phyloP scores from a whole-genome alignment of 1,140 invertebrate species.

The Papilio helenus region DNA sequence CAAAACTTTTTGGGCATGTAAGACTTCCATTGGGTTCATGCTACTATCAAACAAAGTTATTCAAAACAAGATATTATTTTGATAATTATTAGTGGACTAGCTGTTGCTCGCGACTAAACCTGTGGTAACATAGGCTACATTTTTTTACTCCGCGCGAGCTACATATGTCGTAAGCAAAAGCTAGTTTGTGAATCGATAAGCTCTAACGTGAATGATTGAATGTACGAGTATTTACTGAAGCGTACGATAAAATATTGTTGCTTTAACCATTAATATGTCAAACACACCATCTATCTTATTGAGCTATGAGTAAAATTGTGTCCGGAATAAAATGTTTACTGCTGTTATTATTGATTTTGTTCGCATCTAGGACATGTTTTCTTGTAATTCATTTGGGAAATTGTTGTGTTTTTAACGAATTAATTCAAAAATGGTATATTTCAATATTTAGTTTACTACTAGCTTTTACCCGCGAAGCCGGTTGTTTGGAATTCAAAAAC shows the following conservation, averaged over 20 bases:
- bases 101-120: too few species aligned
- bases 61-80: too few species aligned
- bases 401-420: not conserved
- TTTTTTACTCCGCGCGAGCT: too few species aligned
- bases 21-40: not conserved
- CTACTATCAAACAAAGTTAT: not conserved
- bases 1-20: not conserved
- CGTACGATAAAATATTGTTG: not conserved
- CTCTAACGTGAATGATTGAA: conserved; percentile 1
- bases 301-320: not conserved
- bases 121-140: too few species aligned
- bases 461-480: too few species aligned
- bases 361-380: not conserved
- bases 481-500: too few species aligned
- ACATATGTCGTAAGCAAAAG: too few species aligned
- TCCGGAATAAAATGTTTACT: not conserved
- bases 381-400: too few species aligned
- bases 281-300: not conserved
- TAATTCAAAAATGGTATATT: not conserved
- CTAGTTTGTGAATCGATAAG: not conserved
- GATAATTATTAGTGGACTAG: too few species aligned
- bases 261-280: not conserved
- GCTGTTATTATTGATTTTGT: not conserved
- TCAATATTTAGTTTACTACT: not conserved
- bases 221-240: not conserved